Base-by-base conservation (phyloP, 1,140 invertebrate species). In the Notospermus geniculatus region DNA sequence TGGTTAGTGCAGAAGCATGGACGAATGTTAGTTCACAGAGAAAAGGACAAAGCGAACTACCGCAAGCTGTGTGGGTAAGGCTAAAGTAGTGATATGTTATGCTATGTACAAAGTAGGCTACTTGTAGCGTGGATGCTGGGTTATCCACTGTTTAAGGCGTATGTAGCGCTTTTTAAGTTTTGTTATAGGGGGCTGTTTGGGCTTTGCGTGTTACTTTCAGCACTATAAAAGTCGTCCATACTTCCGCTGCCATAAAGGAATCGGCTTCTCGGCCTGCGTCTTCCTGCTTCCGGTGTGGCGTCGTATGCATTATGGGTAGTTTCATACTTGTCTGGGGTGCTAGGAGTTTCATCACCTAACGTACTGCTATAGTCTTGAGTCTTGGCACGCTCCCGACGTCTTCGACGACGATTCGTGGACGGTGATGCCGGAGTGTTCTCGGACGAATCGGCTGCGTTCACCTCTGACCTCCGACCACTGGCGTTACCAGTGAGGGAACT, bases 231-330 rank as follows among this genome's bases (percentile, higher is more conserved):
- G 58, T 66, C 71, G 45, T 78, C 74, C 32, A 75, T 74, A 62
- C 75, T 71, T 57, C 74, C 76, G 66, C 71, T 76, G 63, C 72
- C 70, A 41, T 75, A 61, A 25, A 71, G 25, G 46, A 50, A 50
- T 50, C 46, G 46, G n/a, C 46, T 50, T 50, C 46, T 50, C n/a
- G 5, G 5, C 25, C n/a, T 5, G 46, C 19, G 46, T 50, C 46
- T 19, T 19, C 46, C 60, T 9, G 73, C 68, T 32, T 54, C 39
- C 22, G 54, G 64, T 28, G 59, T 43, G 45, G 45, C 27, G 58
- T 23, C 23, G 60, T 66, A 60, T 62, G 63, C 64, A 59, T 69
- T 59, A 59, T 60, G 27, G 64, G 54, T 32, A 46, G 60, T 43
- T 57, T 57, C 39, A 63, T 56, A 59, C 58, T 17, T 50, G 43